These are phyloP conservation scores for Centropyge bicolor DNA, from an alignment of 2,797 vertebrate species.

Conservation along the genomic window DNA sequence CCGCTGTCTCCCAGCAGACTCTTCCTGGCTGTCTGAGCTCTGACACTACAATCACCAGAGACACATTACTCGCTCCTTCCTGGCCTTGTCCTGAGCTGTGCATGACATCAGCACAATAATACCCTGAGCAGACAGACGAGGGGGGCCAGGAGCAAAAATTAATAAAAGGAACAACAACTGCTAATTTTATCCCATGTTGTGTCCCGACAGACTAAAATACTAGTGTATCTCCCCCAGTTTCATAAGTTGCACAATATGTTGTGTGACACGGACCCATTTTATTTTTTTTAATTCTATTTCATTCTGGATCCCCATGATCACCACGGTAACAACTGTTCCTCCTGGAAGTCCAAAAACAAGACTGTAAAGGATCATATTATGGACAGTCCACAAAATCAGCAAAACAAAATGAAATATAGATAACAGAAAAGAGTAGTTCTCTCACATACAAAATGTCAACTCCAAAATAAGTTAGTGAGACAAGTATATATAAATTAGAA, in stretches of 20 bases:
- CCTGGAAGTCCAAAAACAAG: too few relatives aligned
- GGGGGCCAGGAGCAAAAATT: too few relatives aligned
- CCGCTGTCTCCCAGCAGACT: constrained; percentile 7
- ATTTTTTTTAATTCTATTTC: too few relatives aligned
- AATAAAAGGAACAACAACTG: not conserved
- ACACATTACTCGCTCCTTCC: constrained; percentile 7
- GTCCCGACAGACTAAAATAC: not conserved
- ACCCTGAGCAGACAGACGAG: not conserved
- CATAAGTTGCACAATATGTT: not conserved
- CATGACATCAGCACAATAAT: not conserved
- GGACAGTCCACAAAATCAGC: too few relatives aligned
- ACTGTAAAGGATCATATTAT: too few relatives aligned
- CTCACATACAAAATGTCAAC: too few relatives aligned
- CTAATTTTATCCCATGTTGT: not conserved
- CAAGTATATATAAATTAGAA: too few relatives aligned
- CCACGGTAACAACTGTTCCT: too few relatives aligned
- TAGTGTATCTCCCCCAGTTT: not conserved
- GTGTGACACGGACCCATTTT: not conserved
- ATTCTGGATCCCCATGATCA: too few relatives aligned
- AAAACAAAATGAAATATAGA: too few relatives aligned
- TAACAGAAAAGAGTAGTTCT: too few relatives aligned
- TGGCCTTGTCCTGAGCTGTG: not conserved
- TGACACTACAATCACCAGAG: constrained; percentile 16
- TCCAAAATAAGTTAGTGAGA: too few relatives aligned
- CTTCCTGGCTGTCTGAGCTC: constrained; percentile 7